phyloP scores from a whole-genome alignment of 1,140 invertebrate species.

The Cotesia glomerata region DNA sequence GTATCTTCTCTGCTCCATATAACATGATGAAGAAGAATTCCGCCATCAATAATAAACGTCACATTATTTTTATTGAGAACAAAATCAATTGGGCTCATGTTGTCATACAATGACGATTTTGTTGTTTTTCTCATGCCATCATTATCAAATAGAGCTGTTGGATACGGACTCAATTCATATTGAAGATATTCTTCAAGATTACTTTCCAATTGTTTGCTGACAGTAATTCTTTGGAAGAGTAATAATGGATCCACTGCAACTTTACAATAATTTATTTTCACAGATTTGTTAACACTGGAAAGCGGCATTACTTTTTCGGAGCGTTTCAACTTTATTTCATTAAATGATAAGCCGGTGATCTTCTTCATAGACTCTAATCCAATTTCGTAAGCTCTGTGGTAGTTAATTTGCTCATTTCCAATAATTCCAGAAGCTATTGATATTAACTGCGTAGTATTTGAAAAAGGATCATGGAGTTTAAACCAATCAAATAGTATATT shows the following conservation, averaged over 20 bases:
- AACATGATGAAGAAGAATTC: constrained; percentile 6
- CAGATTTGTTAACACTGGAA: constrained; percentile 41
- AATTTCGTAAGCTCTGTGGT: constrained; percentile 51
- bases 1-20: constrained; percentile 1
- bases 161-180: constrained; percentile 48
- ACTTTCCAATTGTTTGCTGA: constrained; percentile 35
- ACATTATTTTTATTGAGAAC: neutral
- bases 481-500: constrained; percentile 41
- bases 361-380: constrained; percentile 40
- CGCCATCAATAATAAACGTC: neutral
- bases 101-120: constrained; percentile 49
- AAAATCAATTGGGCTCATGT: constrained; percentile 21
- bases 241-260: constrained; percentile 49
- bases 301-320: constrained; percentile 48
- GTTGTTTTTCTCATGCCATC: constrained; percentile 48
- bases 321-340: constrained; percentile 51
- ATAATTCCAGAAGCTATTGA: constrained; percentile 53
- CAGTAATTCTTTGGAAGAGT: constrained; percentile 50
- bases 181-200: constrained; percentile 50
- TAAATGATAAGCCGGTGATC: constrained; percentile 36
- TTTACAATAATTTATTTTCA: constrained; percentile 49
- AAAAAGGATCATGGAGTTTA: constrained; percentile 39
- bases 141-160: constrained; percentile 41
- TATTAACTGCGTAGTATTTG: constrained; percentile 38
- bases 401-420: constrained; percentile 54